Evolutionary conservation across 2,888 invertebrate genomes (phyloP).

Genomic region (Eristalis arbustorum): DNA sequence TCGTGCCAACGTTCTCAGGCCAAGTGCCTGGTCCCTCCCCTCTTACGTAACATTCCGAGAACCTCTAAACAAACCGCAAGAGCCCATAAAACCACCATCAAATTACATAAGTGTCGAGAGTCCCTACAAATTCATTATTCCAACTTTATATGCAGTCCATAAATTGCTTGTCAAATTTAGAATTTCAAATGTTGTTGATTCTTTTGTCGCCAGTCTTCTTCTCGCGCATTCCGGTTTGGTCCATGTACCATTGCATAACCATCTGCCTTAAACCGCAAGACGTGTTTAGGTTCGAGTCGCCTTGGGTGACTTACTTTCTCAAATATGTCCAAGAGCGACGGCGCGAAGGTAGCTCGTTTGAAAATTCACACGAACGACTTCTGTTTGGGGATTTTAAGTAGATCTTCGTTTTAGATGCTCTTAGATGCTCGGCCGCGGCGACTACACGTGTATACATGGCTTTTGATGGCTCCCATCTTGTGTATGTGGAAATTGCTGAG

Average conservation of each 20-base stretch:
- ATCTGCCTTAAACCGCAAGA: neutral
- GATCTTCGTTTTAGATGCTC: neutral
- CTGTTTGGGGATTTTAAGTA: neutral
- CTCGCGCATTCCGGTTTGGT: neutral
- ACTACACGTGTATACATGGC: neutral
- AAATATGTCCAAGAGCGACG: neutral
- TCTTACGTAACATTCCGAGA: neutral
- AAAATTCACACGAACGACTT: neutral
- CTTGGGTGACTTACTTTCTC: neutral
- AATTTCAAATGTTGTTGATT: neutral
- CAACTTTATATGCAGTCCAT: neutral
- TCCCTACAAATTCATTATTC: neutral
- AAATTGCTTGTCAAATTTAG: neutral
- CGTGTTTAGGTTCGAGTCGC: neutral
- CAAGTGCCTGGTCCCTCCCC: too few species aligned
- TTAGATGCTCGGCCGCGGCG: neutral
- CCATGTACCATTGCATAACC: neutral
- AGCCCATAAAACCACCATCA: neutral
- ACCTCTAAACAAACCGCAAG: neutral
- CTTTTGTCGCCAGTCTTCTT: neutral
- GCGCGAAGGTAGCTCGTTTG: neutral
- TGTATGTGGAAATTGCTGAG: neutral
- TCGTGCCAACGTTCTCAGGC: too few species aligned
- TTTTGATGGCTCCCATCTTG: neutral
- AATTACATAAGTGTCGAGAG: neutral